Evolutionary conservation across 2,888 invertebrate genomes (phyloP), one percentile per base, ranked within the genome.

Genomic region (Trachelus iudaicus): DNA sequence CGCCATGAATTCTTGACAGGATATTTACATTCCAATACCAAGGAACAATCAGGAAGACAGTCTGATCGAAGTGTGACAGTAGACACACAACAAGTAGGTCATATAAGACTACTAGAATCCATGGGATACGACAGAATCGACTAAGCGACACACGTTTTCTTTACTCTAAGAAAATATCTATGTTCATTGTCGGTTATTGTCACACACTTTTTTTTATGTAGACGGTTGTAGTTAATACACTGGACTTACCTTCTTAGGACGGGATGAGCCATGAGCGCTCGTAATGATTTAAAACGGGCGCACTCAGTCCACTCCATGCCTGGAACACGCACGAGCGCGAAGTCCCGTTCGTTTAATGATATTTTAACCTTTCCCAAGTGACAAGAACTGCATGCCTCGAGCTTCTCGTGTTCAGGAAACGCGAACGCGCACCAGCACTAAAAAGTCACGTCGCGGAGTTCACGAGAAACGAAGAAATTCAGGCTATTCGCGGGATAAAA

Each of bases 241-340:
- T 31, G 33, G 75, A 78, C 82, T 80, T 78, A 82, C 81, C 83
- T 83, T 78, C 77, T 78, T 76, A 77, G 56, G 76, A 33, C 79
- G 79, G 81, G 78, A 79, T 84, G 84, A 85, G 83, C 83, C 81
- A 83, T 81, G 84, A 85, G 84, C 82, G 83, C 82, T 81, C 83
- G 83, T 85, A 85, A 87, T 85, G 86, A 89, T 87, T 88, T 87
- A 83, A 86, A 87, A 89, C 87, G 83, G 83, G 83, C 84, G 85
- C 86, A 87, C 82, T 79, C 87, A 84, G 83, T 84, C 81, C 83
- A 82, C 86, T 88, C 87, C 89, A 89, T 88, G 87, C 88, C 84
- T 85, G 85, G 81, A 80, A 79, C 80, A 80, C 81, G 81, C 79
- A 82, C 81, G 83, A 79, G 81, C 85, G 85, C 85, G 82, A 79